Percentiles rank a stretch among this genome's conserved stretches.
Conservation (phyloP, 2,888 invertebrate species). For the Yponomeuta plumbellus region DNA sequence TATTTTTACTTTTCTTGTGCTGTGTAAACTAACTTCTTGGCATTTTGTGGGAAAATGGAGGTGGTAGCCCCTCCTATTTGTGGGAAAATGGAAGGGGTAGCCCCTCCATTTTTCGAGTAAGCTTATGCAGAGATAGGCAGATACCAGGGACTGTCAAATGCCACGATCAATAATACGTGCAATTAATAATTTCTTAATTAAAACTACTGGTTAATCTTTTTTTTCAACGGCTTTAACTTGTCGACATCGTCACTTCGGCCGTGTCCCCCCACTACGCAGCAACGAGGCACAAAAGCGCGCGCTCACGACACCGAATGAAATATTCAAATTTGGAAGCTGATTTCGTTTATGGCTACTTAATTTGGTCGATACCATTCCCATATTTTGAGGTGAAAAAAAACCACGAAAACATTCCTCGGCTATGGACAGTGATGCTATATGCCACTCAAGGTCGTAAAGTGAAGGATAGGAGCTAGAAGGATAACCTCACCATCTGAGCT, state of each 20-base stretch:
- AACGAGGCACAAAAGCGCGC: constrained; percentile 58
- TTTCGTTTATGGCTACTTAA: constrained; percentile 77
- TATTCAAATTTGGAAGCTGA: constrained; percentile 77
- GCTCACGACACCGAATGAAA: constrained; percentile 66
- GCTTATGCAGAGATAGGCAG: no score
- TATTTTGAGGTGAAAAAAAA: constrained; percentile 60
- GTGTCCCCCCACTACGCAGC: background rate
- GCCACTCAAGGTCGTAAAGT: background rate
- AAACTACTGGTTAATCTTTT: no score
- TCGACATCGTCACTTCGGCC: constrained; percentile 28
- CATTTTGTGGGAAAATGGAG: no score
- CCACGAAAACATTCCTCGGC: constrained; percentile 59
- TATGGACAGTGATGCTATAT: background rate
- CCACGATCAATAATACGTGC: no score
- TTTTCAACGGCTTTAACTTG: background rate
- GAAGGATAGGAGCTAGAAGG: background rate
- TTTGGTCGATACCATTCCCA: constrained; percentile 77
- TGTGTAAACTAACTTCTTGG: no score
- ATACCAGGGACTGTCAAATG: no score
- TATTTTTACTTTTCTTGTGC: no score
- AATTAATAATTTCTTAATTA: no score
- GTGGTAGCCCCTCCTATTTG: no score
- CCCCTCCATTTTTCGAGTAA: no score
- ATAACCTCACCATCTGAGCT: background rate
- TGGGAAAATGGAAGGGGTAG: no score